A percentile compares a stretch with the other conserved stretches of the same genome.
Evolutionary conservation across 1,140 invertebrate genomes (phyloP).

Genomic region (Himalopsyche phryganea): DNA sequence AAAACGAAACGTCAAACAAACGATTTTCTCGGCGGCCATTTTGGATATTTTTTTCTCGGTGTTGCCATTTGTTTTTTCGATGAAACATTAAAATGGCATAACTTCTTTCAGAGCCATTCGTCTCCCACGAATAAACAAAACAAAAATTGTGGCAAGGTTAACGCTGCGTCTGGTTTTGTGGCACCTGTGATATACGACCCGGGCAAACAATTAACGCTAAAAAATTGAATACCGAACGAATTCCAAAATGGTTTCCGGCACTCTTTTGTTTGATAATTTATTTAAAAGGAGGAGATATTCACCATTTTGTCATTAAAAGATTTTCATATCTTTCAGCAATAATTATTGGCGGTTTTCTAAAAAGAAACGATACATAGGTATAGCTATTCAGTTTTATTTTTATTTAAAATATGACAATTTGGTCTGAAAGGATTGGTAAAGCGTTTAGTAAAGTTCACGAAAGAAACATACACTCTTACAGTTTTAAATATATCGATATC

Average conservation of each 20-base stretch:
- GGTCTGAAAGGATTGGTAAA: too few relatives aligned
- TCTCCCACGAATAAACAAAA: constrained; percentile 23
- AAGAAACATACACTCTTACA: too few relatives aligned
- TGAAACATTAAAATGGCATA: constrained; percentile 3
- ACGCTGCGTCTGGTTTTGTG: constrained; percentile 1
- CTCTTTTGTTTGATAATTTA: constrained; percentile 14
- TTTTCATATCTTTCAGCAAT: too few relatives aligned
- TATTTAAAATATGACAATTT: too few relatives aligned
- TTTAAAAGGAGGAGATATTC: background rate
- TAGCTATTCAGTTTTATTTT: too few relatives aligned
- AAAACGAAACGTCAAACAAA: background rate
- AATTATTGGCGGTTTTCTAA: too few relatives aligned
- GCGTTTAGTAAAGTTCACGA: too few relatives aligned
- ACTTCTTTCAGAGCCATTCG: constrained; percentile 12
- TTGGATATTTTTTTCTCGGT: too few relatives aligned
- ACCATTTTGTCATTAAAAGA: too few relatives aligned
- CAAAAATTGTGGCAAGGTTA: constrained; percentile 16
- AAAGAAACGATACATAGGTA: too few relatives aligned
- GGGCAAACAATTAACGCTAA: constrained; percentile 21
- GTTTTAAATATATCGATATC: too few relatives aligned
- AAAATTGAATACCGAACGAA: constrained; percentile 17
- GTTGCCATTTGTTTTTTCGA: constrained; percentile 14
- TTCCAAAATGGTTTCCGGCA: constrained; percentile 17
- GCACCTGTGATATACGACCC: constrained; percentile 12
- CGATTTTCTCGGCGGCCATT: too few relatives aligned